These are phyloP conservation scores for Hololepta plana DNA, from an alignment of 2,888 invertebrate species.

Conservation along the genomic window DNA sequence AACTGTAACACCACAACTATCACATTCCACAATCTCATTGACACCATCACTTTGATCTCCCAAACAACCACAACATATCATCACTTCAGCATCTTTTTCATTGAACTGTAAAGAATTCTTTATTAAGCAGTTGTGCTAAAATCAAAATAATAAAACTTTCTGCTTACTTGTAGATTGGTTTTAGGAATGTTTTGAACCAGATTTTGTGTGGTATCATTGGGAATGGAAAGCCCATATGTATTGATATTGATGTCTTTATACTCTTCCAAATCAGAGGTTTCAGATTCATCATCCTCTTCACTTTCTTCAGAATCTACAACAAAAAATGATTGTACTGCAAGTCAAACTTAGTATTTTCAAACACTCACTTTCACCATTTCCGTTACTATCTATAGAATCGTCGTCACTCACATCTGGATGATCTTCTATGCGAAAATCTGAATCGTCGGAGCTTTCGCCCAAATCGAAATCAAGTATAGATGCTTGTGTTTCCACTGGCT, in stretches of 20 bases:
- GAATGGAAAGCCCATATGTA: slow-evolving; percentile 26
- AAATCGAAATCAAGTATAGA: slow-evolving; percentile 67
- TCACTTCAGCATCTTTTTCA: slow-evolving; percentile 42
- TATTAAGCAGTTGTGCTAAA: neutral
- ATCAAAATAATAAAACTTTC: slow-evolving; percentile 1
- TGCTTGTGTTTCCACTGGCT: slow-evolving; percentile 57
- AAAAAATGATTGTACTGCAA: neutral
- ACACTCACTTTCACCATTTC: slow-evolving; percentile 28
- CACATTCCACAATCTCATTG: slow-evolving; percentile 95
- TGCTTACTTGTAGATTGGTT: slow-evolving; percentile 19
- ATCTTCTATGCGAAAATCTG: slow-evolving; percentile 83
- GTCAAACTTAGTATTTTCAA: slow-evolving; percentile 2
- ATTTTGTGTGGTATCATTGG: slow-evolving; percentile 33
- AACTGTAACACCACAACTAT: slow-evolving; percentile 89
- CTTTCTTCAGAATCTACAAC: slow-evolving; percentile 18
- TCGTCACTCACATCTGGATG: slow-evolving; percentile 64
- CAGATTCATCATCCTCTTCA: slow-evolving; percentile 26
- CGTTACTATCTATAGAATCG: slow-evolving; percentile 53
- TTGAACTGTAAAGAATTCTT: slow-evolving; percentile 16
- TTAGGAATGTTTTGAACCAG: slow-evolving; percentile 28
- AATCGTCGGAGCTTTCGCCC: slow-evolving; percentile 86
- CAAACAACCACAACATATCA: slow-evolving; percentile 84
- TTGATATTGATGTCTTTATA: slow-evolving; percentile 21
- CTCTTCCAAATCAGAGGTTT: slow-evolving; percentile 19
- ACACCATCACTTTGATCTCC: slow-evolving; percentile 84